Evolutionary conservation across 2,113 vertebrate species (phyloP).

Genomic region (Hippolais icterina): DNA sequence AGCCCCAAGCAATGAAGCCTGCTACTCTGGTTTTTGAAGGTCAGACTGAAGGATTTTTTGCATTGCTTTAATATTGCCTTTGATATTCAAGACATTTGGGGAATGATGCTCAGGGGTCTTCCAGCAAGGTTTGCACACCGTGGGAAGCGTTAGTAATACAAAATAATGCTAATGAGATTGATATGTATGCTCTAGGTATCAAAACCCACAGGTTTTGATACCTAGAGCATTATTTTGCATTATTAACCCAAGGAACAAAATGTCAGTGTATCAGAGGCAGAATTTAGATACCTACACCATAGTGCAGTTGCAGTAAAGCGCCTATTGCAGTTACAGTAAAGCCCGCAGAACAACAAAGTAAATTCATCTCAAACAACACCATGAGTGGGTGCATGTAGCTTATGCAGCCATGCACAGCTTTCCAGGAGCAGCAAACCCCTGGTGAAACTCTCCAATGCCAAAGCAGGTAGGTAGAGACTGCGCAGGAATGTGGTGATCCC

Average conservation of each 20-base stretch:
- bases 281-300: not conserved
- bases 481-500: accelerated
- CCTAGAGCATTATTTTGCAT: too few relatives aligned
- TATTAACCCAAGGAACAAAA: not conserved
- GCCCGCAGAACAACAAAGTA: accelerated
- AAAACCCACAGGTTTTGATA: not conserved
- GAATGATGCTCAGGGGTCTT: not conserved
- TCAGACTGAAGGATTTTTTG: not conserved
- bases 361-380: not conserved
- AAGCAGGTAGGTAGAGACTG: not conserved
- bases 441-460: not conserved
- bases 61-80: not conserved
- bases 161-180: not conserved
- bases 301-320: not conserved
- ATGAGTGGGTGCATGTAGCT: not conserved
- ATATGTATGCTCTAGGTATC: not conserved
- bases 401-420: not conserved
- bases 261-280: not conserved
- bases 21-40: constrained; percentile 1
- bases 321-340: not conserved
- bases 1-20: constrained; percentile 6
- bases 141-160: not conserved
- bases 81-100: not conserved
- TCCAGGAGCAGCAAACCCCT: not conserved
- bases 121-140: not conserved